Percentiles rank a stretch among this genome's conserved stretches.
Conservation (phyloP, 2,797 vertebrate species). For the Galaxias olidus region DNA sequence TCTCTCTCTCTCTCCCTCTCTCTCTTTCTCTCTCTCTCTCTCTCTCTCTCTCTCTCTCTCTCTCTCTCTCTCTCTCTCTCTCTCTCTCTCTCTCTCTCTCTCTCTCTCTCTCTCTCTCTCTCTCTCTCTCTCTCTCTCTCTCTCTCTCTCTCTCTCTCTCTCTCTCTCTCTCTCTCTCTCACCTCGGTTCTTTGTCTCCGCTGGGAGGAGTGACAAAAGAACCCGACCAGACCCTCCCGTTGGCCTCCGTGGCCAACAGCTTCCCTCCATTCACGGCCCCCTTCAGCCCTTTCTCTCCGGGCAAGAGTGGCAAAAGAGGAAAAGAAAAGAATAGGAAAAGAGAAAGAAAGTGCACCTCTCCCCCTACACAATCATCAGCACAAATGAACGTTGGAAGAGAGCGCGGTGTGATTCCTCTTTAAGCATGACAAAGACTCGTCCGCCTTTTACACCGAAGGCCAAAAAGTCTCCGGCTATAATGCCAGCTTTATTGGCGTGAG, state of each 20-base stretch:
- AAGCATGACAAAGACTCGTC: neutral
- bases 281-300: conserved; percentile 24
- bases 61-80: neutral
- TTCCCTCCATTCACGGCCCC: conserved; percentile 47
- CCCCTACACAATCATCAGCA: conserved; percentile 17
- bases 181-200: conserved; percentile 36
- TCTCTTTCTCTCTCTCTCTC: neutral
- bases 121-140: conserved; percentile 29
- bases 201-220: conserved; percentile 51
- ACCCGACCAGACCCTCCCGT: conserved; percentile 2
- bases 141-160: conserved; percentile 36
- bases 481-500: neutral
- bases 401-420: neutral
- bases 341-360: neutral
- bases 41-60: neutral
- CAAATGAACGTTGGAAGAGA: conserved; percentile 13
- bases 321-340: neutral
- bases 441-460: neutral
- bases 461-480: neutral
- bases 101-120: conserved; percentile 19
- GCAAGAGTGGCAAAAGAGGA: neutral
- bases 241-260: conserved; percentile 51
- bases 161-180: neutral
- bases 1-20: neutral
- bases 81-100: conserved; percentile 39